Base-by-base conservation (phyloP, 2,113 vertebrate genomes). In the Diadophis punctatus region DNA sequence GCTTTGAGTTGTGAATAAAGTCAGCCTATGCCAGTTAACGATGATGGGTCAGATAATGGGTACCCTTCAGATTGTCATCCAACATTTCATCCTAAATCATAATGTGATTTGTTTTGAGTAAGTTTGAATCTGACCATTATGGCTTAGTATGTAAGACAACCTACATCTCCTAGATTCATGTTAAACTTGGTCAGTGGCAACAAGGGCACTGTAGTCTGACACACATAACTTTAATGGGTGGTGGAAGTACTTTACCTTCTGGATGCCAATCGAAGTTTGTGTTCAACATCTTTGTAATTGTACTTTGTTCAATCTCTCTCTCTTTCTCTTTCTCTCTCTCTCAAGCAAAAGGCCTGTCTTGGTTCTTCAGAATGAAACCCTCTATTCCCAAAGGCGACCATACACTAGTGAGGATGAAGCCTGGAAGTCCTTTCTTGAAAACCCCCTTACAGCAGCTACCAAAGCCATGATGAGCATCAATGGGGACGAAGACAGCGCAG, bases 381-480 rank as follows among this genome's bases (percentile, higher is more conserved):
- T 98, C 68, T 99, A 99, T 84, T 97, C 97, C 30, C 99, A 99
- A 96, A 98, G 99, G 34, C 98, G 99, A 63, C 97, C 98, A 63
- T 99, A 99, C 93, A 99, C 99, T 58, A 99, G 97, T 43, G 99
- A 99, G 94, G 99, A 99, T 89, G 99, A 99, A 92, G 99, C 99
- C 86, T 99, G 99, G 99, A 99, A 99, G 87, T 99, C 99, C 0
- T 99, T 99, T 95, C 98, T 99, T 97, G 99, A 99, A 97, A 99
- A 99, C 96, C 99, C 99, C 0, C 98, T 99, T 96, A 99, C 99
- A 0, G 99, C 99, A 0, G 99, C 99, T 88, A 99, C 99, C 96
- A 99, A 99, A 96, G 99, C 99, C 58, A 99, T 99, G 99, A 99
- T 99, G 99, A 99, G 99, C 97, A 99, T 99, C 96, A 99, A 99